phyloP scores from a whole-genome alignment of 2,797 vertebrate species.

The Pteronotus mesoamericanus region DNA sequence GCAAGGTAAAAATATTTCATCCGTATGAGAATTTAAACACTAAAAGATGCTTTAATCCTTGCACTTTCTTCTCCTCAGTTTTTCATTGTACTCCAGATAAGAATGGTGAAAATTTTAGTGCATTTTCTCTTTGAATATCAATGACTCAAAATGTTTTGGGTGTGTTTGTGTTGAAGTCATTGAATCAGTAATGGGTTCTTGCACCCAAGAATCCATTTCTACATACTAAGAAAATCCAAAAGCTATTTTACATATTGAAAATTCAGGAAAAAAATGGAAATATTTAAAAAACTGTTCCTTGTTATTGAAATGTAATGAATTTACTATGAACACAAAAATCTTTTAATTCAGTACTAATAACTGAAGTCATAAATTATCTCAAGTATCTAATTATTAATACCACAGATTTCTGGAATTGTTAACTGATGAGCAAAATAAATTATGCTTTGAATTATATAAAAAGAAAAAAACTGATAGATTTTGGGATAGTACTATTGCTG shows the following conservation, averaged over 20 bases:
- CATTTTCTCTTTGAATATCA: neutral
- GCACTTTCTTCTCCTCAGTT: neutral
- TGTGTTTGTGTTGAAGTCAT: neutral
- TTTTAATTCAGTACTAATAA: neutral
- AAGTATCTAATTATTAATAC: neutral
- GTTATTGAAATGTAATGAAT: neutral
- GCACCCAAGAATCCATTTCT: neutral
- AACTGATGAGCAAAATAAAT: neutral
- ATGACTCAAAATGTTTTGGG: neutral
- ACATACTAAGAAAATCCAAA: neutral
- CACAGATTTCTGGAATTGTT: neutral
- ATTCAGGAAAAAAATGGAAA: neutral
- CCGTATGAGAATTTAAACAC: slow-evolving; percentile 1
- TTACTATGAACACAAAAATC: neutral
- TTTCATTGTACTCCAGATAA: neutral
- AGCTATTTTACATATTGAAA: neutral
- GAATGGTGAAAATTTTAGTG: neutral
- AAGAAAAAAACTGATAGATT: neutral
- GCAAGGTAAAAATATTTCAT: neutral
- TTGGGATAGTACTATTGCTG: neutral
- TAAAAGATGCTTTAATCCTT: neutral
- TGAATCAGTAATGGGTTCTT: neutral
- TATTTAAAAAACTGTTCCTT: neutral
- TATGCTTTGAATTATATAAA: neutral
- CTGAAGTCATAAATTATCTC: neutral